Evolutionary conservation across 1,140 invertebrate genomes (phyloP).

Genomic region (Cyrtorhinus lividipennis): DNA sequence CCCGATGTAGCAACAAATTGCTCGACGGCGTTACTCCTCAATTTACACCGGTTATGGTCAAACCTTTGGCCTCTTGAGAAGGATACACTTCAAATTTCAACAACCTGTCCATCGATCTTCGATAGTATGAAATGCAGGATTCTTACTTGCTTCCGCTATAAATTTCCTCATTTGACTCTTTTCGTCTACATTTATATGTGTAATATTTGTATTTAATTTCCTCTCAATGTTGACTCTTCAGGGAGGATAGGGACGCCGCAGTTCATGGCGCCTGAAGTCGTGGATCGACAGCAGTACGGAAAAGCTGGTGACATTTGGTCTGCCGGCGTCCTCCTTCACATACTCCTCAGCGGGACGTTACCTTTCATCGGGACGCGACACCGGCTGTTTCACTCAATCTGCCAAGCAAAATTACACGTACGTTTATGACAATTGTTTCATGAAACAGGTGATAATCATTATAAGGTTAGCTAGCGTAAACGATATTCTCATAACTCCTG

Average conservation of each 20-base stretch:
- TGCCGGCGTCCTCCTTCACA: slow-evolving; percentile 83
- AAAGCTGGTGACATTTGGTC: slow-evolving; percentile 95
- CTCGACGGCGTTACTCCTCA: too few species aligned
- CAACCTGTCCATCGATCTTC: too few species aligned
- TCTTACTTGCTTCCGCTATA: neutral
- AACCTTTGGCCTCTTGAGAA: too few species aligned
- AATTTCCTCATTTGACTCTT: neutral
- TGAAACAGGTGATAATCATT: too few species aligned
- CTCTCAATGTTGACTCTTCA: too few species aligned
- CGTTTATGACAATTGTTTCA: slow-evolving; percentile 27
- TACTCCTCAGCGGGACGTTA: slow-evolving; percentile 80
- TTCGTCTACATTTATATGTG: neutral
- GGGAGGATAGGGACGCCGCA: slow-evolving; percentile 87
- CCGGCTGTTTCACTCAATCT: slow-evolving; percentile 76
- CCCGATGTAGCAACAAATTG: too few species aligned
- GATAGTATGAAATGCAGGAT: neutral
- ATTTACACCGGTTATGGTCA: too few species aligned
- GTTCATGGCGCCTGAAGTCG: slow-evolving; percentile 97
- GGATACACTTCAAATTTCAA: too few species aligned
- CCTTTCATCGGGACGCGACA: slow-evolving; percentile 91
- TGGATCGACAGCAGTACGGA: slow-evolving; percentile 80
- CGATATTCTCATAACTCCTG: too few species aligned
- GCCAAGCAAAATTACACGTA: slow-evolving; percentile 68
- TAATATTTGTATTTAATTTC: slow-evolving; percentile 9
- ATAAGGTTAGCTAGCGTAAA: too few species aligned